Evolutionary conservation across 2,113 vertebrate species (phyloP), one percentile per base, ranked within the genome.

Genomic region (Fukomys damarensis): DNA sequence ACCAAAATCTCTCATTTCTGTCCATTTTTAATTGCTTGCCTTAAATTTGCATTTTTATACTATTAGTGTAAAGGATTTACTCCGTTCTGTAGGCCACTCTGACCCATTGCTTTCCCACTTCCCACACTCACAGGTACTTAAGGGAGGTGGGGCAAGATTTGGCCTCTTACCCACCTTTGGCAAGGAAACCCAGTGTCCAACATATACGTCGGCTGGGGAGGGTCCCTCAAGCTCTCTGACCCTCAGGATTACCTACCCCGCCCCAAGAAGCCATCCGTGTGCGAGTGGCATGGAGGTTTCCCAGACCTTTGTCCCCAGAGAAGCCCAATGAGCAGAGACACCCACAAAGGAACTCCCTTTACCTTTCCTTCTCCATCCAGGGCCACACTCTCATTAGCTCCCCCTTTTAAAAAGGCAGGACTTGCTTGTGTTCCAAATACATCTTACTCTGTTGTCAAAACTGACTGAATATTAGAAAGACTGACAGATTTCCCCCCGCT

Each of bases 1-100:
- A 98, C 96, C 98, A 93, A 92, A 94, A 97, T 97, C 98, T 98
- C 97, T 98, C 96, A 98, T 98, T 99, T 98, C 98, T 98, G 98
- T 98, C 98, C 98, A 97, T 89, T 98, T 98, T 98, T 99, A 99
- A 99, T 99, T 98, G 98, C 98, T 98, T 97, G 98, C 96, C 97
- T 98, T 97, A 95, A 95, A 98, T 99, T 98, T 98, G 98, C 98
- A 99, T 99, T 99, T 99, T 66, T 61, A n/a, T 98, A 98, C 98
- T 98, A 98, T 98, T 98, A 98, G 98, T 97, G 98, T 97, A 97
- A 98, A 98, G 98, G 97, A 97, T 98, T 98, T 98, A 98, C 98
- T 98, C 97, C 84, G 68, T 97, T 98, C 98, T 98, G 65, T 94
- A 95, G 98, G 98, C 97, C 93, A 96, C 97, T 97, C 96, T 96